Base-by-base conservation (phyloP, 2,888 invertebrate species). In the Magallana nippona region DNA sequence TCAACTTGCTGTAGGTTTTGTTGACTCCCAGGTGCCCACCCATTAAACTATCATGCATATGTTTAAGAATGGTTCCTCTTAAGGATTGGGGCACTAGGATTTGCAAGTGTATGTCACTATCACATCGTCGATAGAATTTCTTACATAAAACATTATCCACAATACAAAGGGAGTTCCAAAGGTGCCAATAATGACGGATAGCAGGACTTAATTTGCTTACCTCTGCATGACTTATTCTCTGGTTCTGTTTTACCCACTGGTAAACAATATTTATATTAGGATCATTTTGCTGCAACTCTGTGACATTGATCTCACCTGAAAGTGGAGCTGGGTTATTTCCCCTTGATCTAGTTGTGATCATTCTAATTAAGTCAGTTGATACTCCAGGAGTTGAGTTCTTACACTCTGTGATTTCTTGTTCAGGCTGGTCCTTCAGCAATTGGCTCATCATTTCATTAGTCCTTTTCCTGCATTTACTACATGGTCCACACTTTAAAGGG, bases 401-500 rank as follows among this genome's bases (percentile, higher is more conserved):
- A 55, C 19, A n/a, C 8, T 79, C 55, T 55, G n/a, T 79, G 5
- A 55, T 55, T 55, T 55, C 56, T 62, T 62, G 62, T 10, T 55
- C 79, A 55, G 79, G 22, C 55, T 79, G 55, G 15, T n/a, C 55
- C 22, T 79, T 55, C 11, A 79, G 10, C 55, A 79, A 55, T n/a
- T 79, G 19, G 55, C 79, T 79, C 79, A 79, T 80, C 79, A 81
- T 79, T 27, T 56, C 71, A 17, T 58, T 77, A 55, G 19, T 81
- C 62, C 55, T 79, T 55, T 79, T 71, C 56, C 2, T 55, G 71
- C 84, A 87, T 71, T 84, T 84, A 44, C 56, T 71, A 56, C 87
- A 87, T 55, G 85, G 87, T n/a, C 84, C 84, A 58, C 86, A 86
- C n/a, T 56, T 55, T 22, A 84, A 62, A 32, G 57, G 57, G 15